Base-by-base conservation (phyloP, 2,113 vertebrate species). In the Tachuris rubrigastra region DNA sequence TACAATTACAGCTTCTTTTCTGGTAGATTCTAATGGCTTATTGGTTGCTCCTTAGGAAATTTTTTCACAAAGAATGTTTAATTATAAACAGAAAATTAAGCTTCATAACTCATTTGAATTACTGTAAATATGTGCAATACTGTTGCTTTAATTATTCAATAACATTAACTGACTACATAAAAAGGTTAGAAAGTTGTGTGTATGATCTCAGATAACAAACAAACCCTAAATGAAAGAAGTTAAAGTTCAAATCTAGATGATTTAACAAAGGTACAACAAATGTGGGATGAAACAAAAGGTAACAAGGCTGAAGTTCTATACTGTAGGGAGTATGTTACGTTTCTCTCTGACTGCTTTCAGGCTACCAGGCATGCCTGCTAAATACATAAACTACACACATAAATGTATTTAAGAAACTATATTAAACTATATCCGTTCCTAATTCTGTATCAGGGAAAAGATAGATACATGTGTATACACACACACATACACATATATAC, bases 1-100 rank as follows among this genome's bases (percentile, higher is more conserved):
- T 41, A 88, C 80, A 96, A 81, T 60, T 56, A 33, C 66, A 84
- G 8, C 14, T 67, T 81, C 30, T 73, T 85, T 82, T 93, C 69
- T 80, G 19, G 35, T 39, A 95, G 73, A 89, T 67, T 89, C 96
- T 92, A 87, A 97, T 58, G 10, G 95, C 24, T 56, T 84, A 87
- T 10, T 58, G 18, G 11, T 2, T 35, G 44, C 12, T 59, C 23
- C 52, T 87, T 66, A 91, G 22, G 30, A 84, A 28, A 3, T 13
- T 24, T 67, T 60, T 46, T 53, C 27, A 85, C 16, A 46, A 56
- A 55, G 73, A 68, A 35, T 28, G 21, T 60, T 82, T 58, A 39
- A 42, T 71, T 81, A 80, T 63, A 55, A 93, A 71, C 33, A 85
- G 77, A 63, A 17, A 52, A 52, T 59, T 76, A 76, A 75, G 35